phyloP scores from a whole-genome alignment of 2,113 vertebrate genomes.

The Pardalotus punctatus region DNA sequence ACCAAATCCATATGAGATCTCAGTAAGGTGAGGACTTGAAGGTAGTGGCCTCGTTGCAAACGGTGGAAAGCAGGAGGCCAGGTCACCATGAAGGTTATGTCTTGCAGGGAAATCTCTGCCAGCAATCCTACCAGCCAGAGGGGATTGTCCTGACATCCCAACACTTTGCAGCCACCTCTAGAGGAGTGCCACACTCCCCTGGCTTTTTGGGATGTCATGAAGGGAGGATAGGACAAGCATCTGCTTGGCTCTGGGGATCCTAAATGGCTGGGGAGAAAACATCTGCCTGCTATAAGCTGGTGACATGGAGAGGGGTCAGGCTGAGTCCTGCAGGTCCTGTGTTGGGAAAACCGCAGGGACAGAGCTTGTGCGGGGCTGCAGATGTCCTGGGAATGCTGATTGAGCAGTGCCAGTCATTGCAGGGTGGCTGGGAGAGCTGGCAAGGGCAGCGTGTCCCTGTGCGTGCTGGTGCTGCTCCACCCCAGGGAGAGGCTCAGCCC shows the following conservation, averaged over 20 bases:
- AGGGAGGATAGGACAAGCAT: not conserved
- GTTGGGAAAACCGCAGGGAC: not conserved
- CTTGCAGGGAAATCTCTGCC: not conserved
- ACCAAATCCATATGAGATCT: not conserved
- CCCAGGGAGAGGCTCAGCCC: not conserved
- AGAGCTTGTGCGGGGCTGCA: not conserved
- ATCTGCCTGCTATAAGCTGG: not conserved
- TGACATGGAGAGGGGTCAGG: not conserved
- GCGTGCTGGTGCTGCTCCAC: not conserved
- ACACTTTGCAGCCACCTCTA: not conserved
- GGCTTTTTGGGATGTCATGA: fast-evolving
- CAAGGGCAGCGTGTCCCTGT: not conserved
- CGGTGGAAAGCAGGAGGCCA: not conserved
- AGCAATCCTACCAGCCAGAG: not conserved
- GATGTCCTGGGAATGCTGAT: fast-evolving
- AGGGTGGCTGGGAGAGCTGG: not conserved
- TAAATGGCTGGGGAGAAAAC: not conserved
- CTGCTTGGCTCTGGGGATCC: not conserved
- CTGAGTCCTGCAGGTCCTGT: not conserved
- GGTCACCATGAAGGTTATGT: fast-evolving
- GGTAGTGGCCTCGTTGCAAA: not conserved
- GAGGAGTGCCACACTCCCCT: not conserved
- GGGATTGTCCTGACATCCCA: not conserved
- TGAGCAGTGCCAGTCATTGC: fast-evolving
- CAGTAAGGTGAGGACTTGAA: not conserved